Base-by-base conservation (phyloP, 2,888 invertebrate genomes). In the Harmothoe impar region DNA sequence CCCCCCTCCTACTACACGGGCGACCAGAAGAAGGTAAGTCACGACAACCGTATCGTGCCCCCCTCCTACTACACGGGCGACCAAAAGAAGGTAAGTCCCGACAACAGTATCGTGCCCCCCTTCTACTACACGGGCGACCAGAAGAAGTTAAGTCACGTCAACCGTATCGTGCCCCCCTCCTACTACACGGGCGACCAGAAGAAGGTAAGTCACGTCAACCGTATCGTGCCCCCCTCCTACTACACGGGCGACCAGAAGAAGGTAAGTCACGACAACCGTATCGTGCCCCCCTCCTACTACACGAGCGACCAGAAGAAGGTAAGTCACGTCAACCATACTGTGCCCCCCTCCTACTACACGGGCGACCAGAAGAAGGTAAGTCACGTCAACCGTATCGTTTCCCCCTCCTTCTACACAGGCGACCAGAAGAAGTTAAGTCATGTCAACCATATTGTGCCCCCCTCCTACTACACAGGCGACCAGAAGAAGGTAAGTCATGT, bases 91-190 rank as follows among this genome's bases (percentile, higher is more conserved):
- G 94, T 94, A 91, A 15, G n/a, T 17, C 15, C 29, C 94, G 95
- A 94, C 25, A 91, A 94, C 15, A 89, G 94, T 51, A 91, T 94
- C 0, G 92, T 92, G 10, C 93, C 94, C 0, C 93, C 92, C 51
- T 72, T 92, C 12, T 90, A 92, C 20, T 89, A 91, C 23, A 90
- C 92, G 12, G 91, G 92, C 0, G 93, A 94, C 29, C 92, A 92
- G 51, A 94, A 93, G 91, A 94, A 94, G 93, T 94, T 94, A 91
- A 94, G n/a, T 94, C 89, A 93, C 94, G n/a, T 94, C 25, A 91
- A 94, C 12, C 90, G 94, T 51, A 91, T 94, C 0, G 92, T 92
- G 7, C 93, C 94, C 0, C 93, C 92, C 51, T 68, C 93, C 10
- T 90, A 92, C 23, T 89, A 91, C 20, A 90, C 92, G 10, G 91